A percentile compares a stretch with the other conserved stretches of the same genome.
Conservation (phyloP, 2,113 vertebrate genomes). For the Merops nubicus region DNA sequence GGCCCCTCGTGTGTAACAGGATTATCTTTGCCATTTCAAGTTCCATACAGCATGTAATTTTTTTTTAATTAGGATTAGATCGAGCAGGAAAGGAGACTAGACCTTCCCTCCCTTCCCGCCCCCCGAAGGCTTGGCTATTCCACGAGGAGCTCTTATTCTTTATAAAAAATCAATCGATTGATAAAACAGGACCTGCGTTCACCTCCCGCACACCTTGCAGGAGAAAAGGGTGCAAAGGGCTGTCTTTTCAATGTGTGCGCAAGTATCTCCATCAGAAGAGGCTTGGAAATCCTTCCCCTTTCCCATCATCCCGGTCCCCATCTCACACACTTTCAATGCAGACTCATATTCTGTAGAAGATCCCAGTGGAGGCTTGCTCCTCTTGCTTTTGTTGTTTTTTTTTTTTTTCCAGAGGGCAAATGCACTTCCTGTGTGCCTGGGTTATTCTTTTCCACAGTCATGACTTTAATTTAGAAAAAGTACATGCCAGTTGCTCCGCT, state of each 20-base stretch:
- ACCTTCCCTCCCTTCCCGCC: not conserved
- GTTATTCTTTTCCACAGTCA: not conserved
- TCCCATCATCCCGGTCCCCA: not conserved
- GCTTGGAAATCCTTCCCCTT: not conserved
- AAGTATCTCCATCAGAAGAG: not conserved
- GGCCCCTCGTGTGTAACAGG: constrained; percentile 70
- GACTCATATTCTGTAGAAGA: not conserved
- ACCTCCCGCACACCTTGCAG: not conserved
- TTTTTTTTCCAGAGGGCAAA: not conserved
- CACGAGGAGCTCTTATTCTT: constrained; percentile 46
- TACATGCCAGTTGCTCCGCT: not conserved
- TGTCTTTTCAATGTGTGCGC: not conserved
- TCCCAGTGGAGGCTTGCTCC: not conserved
- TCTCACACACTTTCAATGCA: not conserved
- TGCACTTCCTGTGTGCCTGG: not conserved
- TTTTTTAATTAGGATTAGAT: constrained; percentile 86
- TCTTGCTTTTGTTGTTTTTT: not conserved
- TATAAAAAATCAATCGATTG: not conserved
- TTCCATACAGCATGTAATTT: constrained; percentile 80
- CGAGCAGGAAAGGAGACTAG: constrained; percentile 61
- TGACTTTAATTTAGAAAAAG: not conserved
- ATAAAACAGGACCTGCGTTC: not conserved
- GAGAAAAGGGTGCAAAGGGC: not conserved
- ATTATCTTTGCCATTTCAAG: constrained; percentile 81
- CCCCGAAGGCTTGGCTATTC: constrained; percentile 22